These are phyloP conservation scores for Reinhardtius hippoglossoides DNA, from an alignment of 2,113 vertebrate species.

Conservation along the genomic window DNA sequence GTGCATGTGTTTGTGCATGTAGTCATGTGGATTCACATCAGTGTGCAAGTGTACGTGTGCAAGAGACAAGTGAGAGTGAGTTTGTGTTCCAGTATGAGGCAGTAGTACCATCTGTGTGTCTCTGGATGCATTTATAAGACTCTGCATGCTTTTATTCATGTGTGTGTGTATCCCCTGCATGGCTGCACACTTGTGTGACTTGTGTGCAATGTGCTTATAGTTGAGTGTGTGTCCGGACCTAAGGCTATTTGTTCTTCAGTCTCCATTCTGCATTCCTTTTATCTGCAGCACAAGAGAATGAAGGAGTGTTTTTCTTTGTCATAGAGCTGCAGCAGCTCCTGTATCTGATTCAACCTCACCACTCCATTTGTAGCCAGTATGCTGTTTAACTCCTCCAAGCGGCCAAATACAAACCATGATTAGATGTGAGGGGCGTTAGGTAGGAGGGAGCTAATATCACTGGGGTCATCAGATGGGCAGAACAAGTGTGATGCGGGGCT, in stretches of 20 bases:
- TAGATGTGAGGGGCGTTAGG: not conserved
- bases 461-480: slow-evolving; percentile 13
- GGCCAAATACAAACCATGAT: not conserved
- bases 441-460: not conserved
- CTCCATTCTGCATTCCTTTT: slow-evolving; percentile 14
- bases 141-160: not conserved
- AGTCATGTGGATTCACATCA: too few species aligned
- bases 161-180: not conserved
- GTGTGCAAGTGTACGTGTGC: too few species aligned
- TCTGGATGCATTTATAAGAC: slow-evolving; percentile 3
- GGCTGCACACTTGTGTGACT: slow-evolving; percentile 12
- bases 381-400: slow-evolving; percentile 2
- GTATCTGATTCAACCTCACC: slow-evolving; percentile 21
- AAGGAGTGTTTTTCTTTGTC: slow-evolving; percentile 35
- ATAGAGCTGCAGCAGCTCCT: slow-evolving; percentile 1
- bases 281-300: slow-evolving; percentile 24
- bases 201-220: slow-evolving; percentile 6
- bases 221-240: slow-evolving; percentile 2
- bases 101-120: not conserved
- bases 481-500: not conserved
- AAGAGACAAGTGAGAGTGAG: not conserved
- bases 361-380: slow-evolving; percentile 6
- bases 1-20: too few species aligned
- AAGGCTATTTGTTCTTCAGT: slow-evolving; percentile 24
- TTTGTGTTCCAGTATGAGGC: not conserved